Evolutionary conservation across 2,888 invertebrate genomes (phyloP), one percentile per base, ranked within the genome.

Genomic region (Apamea sordens): DNA sequence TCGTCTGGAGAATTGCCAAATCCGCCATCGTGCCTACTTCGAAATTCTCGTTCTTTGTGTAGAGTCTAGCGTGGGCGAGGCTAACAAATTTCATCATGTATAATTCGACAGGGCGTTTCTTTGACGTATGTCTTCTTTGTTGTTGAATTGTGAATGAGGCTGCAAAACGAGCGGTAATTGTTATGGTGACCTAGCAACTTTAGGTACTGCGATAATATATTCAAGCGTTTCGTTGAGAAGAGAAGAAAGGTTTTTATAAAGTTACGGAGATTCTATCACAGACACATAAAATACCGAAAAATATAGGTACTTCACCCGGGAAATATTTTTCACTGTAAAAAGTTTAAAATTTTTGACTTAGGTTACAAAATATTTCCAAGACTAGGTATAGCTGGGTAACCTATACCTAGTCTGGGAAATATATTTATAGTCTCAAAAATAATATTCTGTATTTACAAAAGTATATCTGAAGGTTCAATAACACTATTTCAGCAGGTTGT

Each of bases 1-100:
- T 78, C 76, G 82, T 83, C 87, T 93, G 93, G 94, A 92, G 79
- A 81, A 78, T 84, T 86, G 92, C 93, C 93, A 93, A 91, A 41
- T 89, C 82, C 21, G 44, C 63, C 18, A 28, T 65, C 67, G n/a
- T 50, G 36, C 50, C 11, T 50, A n/a, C 8, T n/a, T 64, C n/a
- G n/a, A n/a, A 63, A 63, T 73, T 63, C 64, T 47, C 32, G 89
- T 89, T 83, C 80, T 85, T 85, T 86, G 82, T 86, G 81, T 82
- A 86, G 89, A 82, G 82, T 91, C 87, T 84, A 86, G 84, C 15
- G 74, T 82, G 28, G 28, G 76, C 47, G 65, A 86, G 4, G n/a
- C 53, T 41, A 63, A 56, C 11, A 32, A 32, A 64, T 64, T 21
- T 41, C 13, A 21, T 92, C 90, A 91, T 93, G 92, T 93, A 94